phyloP scores from a whole-genome alignment of 2,797 vertebrate genomes.

The Strix occidentalis region DNA sequence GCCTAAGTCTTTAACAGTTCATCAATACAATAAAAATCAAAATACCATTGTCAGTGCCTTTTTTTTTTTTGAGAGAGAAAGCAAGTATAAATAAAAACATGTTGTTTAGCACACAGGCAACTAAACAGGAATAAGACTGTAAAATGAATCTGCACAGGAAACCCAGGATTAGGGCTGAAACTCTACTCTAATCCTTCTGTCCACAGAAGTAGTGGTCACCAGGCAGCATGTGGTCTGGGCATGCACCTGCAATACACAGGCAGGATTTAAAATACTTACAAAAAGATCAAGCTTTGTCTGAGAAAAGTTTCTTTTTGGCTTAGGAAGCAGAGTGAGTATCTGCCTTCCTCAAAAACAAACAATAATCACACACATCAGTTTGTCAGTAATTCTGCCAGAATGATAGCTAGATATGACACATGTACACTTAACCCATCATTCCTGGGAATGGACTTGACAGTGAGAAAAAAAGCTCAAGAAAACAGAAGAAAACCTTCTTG shows the following conservation, averaged over 20 bases:
- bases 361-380: not conserved
- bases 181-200: conserved; percentile 39
- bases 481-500: not conserved
- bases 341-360: not conserved
- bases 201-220: not conserved
- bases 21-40: not conserved
- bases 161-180: conserved; percentile 39
- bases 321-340: not conserved
- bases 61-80: not conserved
- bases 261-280: conserved; percentile 6
- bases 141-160: conserved; percentile 25
- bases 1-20: not conserved
- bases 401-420: not conserved
- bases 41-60: not conserved
- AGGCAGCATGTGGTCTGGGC: not conserved
- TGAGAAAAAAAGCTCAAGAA: not conserved
- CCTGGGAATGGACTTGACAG: not conserved
- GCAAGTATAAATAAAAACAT: not conserved
- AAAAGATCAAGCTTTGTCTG: not conserved
- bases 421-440: not conserved
- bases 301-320: not conserved
- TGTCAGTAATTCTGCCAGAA: not conserved
- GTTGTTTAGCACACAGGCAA: not conserved
- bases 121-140: not conserved
- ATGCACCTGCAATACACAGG: conserved; percentile 15